These are phyloP conservation scores for Cynodonichthys magdalenae DNA, from an alignment of 2,797 vertebrate species.

Conservation along the genomic window DNA sequence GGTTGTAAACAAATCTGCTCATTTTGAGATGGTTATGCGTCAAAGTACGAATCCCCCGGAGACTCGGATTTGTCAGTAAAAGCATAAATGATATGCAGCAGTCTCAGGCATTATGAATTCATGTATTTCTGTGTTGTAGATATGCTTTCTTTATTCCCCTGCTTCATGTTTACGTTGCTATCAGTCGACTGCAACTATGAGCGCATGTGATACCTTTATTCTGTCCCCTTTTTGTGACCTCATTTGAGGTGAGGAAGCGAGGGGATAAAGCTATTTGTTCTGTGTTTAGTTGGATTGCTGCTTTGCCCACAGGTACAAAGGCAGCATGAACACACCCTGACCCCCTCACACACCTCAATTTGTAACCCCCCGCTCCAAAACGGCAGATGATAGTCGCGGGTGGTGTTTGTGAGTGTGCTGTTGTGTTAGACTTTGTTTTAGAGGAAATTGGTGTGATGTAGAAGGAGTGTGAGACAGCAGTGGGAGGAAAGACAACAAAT, in stretches of 20 bases:
- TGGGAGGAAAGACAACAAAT: conserved; percentile 8
- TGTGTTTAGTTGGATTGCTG: conserved; percentile 40
- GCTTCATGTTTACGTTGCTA: not conserved
- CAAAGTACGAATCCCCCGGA: conserved; percentile 12
- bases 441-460: conserved; percentile 39
- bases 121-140: not conserved
- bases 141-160: not conserved
- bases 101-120: not conserved
- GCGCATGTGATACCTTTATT: conserved; percentile 21
- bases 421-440: conserved; percentile 26
- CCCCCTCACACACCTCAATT: conserved; percentile 60
- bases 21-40: conserved; percentile 27
- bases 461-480: conserved; percentile 5
- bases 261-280: conserved; percentile 57
- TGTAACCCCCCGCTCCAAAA: conserved; percentile 56
- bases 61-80: not conserved
- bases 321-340: conserved; percentile 45
- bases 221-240: conserved; percentile 33
- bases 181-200: conserved; percentile 18
- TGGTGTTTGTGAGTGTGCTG: not conserved
- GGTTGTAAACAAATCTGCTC: conserved; percentile 34
- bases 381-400: conserved; percentile 42
- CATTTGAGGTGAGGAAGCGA: conserved; percentile 40
- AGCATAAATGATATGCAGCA: not conserved
- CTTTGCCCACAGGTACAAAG: conserved; percentile 43